Base-by-base conservation (phyloP, 2,113 vertebrate species). In the Indicator maculatus region DNA sequence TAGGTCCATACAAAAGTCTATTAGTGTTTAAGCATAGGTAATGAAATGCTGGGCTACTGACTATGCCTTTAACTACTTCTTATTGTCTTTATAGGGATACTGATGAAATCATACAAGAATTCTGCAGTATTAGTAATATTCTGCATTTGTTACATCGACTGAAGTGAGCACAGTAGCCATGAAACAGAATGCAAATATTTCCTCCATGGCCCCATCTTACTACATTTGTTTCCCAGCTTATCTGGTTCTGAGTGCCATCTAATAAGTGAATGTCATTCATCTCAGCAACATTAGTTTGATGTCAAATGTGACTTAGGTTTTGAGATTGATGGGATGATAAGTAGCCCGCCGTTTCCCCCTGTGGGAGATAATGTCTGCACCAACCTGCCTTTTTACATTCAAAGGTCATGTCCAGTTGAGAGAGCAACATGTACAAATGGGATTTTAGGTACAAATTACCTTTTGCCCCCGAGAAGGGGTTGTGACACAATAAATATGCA, bases 261-360 rank as follows among this genome's bases (percentile, higher is more conserved):
- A 78, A 72, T 33, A 77, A 82, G 73, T 47, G 33, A 65, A 71
- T 93, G 83, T 75, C 76, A 91, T 84, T 94, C 90, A 88, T 90
- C 76, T 41, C 89, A 79, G 80, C 0, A 1, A 90, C 94, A 93
- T 78, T 59, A 69, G 80, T 93, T 86, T 94, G 83, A 78, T 95
- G 94, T 93, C 91, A 94, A 50, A 90, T 72, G 83, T 86, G 88
- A 93, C 85, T 96, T 92, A 50, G 53, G 63, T 73, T 95, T 79
- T 90, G 94, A 95, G 90, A 65, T 63, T 97, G 96, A 96, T 94
- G 93, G 83, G 70, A 86, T 96, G 93, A 93, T 95, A 95, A 93
- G 90, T 45, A 96, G 93, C 76, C 91, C 76, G 90, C 73, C 1
- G 0, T 88, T 95, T 72, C 79, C 76, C 58, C 90, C 80, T 77